phyloP scores from a whole-genome alignment of 2,797 vertebrate species.

The Neosilurus mollespiculum region DNA sequence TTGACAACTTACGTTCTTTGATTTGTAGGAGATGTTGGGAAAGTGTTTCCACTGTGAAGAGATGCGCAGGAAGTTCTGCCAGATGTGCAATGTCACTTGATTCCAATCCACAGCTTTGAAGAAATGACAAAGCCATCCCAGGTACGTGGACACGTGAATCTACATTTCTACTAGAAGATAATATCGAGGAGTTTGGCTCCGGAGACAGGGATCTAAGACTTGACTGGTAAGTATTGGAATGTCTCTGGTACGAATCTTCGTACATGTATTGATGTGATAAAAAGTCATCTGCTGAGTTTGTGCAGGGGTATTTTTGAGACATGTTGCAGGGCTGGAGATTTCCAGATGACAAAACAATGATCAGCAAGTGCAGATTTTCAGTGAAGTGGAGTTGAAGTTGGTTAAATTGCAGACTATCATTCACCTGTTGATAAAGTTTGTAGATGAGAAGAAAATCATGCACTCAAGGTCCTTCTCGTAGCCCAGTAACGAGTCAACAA shows the following conservation, averaged over 20 bases:
- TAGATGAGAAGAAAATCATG: constrained; percentile 33
- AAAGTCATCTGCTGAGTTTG: constrained; percentile 23
- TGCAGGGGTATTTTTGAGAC: constrained; percentile 47
- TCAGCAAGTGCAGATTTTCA: not conserved
- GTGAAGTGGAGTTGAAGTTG: not conserved
- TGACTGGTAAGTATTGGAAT: not conserved
- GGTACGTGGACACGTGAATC: constrained; percentile 24
- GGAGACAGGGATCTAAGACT: not conserved
- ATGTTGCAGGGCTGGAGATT: constrained; percentile 19
- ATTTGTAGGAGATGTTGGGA: constrained; percentile 69
- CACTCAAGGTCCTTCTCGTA: constrained; percentile 16
- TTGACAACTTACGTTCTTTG: constrained; percentile 58
- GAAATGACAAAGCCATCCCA: constrained; percentile 63
- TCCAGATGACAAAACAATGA: constrained; percentile 5
- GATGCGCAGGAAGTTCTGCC: constrained; percentile 70
- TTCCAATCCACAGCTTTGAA: constrained; percentile 73
- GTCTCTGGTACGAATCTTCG: constrained; percentile 28
- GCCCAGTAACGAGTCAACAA: constrained; percentile 5
- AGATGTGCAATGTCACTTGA: constrained; percentile 67
- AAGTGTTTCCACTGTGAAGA: constrained; percentile 69
- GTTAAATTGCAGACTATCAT: not conserved
- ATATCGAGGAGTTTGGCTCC: not conserved
- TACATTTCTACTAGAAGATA: constrained; percentile 15
- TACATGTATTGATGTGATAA: constrained; percentile 38
- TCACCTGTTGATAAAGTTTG: constrained; percentile 44